Evolutionary conservation across 2,113 vertebrate genomes (phyloP).

Genomic region (Athene cunicularia): DNA sequence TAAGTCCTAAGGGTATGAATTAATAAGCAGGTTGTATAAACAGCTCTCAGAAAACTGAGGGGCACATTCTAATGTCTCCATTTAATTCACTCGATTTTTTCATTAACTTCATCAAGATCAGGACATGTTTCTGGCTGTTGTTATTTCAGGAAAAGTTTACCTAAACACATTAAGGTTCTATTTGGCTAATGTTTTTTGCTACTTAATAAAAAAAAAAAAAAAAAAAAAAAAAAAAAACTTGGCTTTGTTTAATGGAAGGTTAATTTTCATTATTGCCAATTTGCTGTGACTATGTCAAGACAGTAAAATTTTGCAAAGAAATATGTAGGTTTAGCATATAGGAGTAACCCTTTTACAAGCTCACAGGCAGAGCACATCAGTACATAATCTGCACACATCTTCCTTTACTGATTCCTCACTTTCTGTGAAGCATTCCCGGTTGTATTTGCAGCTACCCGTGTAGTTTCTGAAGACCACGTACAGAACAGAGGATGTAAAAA

Average conservation of each 20-base stretch:
- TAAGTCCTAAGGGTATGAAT: background rate
- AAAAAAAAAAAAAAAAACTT: background rate
- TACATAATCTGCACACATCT: background rate
- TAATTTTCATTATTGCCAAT: background rate
- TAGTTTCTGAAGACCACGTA: background rate
- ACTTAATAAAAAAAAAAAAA: background rate
- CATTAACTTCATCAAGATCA: background rate
- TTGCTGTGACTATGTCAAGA: background rate
- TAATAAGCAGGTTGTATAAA: background rate
- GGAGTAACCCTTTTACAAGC: background rate
- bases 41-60: background rate
- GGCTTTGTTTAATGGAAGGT: background rate
- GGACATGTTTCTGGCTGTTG: background rate
- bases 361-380: background rate
- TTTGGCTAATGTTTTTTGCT: background rate
- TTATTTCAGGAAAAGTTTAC: background rate
- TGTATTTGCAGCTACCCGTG: background rate
- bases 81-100: background rate
- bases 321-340: background rate
- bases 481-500: background rate
- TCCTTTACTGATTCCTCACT: background rate
- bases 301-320: background rate
- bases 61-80: background rate
- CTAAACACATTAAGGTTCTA: background rate
- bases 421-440: background rate